Base-by-base conservation (phyloP, 1,140 invertebrate genomes). In the Heliconius nattereri region DNA sequence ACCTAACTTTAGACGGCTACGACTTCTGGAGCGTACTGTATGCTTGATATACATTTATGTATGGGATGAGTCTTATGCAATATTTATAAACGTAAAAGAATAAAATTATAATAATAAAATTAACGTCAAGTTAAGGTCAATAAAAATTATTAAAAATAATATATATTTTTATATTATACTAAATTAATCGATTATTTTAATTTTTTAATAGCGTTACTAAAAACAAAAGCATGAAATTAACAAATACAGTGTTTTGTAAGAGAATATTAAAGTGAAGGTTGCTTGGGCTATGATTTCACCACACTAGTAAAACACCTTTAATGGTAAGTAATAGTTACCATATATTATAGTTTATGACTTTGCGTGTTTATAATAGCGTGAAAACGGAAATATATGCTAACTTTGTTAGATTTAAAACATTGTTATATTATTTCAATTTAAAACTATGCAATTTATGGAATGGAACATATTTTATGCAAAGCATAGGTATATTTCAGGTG, bases 261-360 rank as follows among this genome's bases (percentile, higher is more conserved):
- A 45, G 16, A 26, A 73, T 49, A 73, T 73, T 73, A 73, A 60
- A 71, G 37, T 70, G 54, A 78, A 71, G 72, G 60, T 57, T 72
- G 60, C 26, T 66, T 66, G 60, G n/a, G 23, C 26, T 66, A 26
- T 66, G 60, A 66, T 66, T 66, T 26, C 60, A 66, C 26, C 60
- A 29, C 60, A 16, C 60, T 66, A 66, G 60, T 66, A 66, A 29
- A 66, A 66, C 60, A 66, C 54, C n/a, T 60, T 66, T 66, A 29
- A 66, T 11, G 26, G 60, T 29, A 66, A 66, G 60, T 66, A 66
- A 66, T 66, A 66, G 60, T 26, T 66, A 66, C 60, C 60, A 29
- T 66, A 66, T 66, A 66, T 66, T 16, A 29, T 66, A 29, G 23
- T 66, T 29, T 29, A 13, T 29, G 11, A 16, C 60, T 66, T 66